Evolutionary conservation across 2,888 invertebrate genomes (phyloP).

Genomic region (Aspidiotus rigidus): DNA sequence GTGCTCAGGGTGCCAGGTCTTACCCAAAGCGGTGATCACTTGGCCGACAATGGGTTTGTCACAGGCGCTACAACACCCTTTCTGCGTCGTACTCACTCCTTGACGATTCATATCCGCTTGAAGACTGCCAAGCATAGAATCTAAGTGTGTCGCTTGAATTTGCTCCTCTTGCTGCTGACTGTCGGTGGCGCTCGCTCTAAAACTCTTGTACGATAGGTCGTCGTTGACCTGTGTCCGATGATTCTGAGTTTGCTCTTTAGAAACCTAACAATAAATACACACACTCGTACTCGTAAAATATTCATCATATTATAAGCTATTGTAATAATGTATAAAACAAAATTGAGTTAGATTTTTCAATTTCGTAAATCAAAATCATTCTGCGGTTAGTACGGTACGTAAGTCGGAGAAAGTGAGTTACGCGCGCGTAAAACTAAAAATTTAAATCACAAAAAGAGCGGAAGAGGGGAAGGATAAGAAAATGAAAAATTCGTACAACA

Average conservation of each 20-base stretch:
- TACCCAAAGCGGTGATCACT: conserved; percentile 92
- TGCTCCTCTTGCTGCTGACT: conserved; percentile 43
- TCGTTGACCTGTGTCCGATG: background rate
- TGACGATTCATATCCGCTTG: conserved; percentile 98
- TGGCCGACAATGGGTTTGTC: conserved; percentile 95
- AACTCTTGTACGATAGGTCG: conserved; percentile 20
- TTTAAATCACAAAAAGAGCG: too few relatives aligned
- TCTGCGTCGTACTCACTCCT: conserved; percentile 96
- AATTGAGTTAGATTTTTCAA: too few relatives aligned
- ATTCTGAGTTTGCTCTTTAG: conserved; percentile 15
- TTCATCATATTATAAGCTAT: too few relatives aligned
- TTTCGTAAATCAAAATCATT: too few relatives aligned
- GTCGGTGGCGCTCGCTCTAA: conserved; percentile 39
- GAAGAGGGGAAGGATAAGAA: too few relatives aligned
- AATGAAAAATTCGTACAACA: too few relatives aligned
- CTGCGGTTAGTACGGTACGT: too few relatives aligned
- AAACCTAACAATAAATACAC: conserved; percentile 5
- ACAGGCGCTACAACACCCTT: conserved; percentile 98
- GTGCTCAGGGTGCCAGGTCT: conserved; percentile 99
- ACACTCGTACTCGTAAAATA: too few relatives aligned
- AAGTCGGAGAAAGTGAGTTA: too few relatives aligned
- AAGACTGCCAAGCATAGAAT: conserved; percentile 86
- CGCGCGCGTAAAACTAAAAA: too few relatives aligned
- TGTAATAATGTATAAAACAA: too few relatives aligned
- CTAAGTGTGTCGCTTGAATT: conserved; percentile 50